Base-by-base conservation (phyloP, 2,888 invertebrate species). In the Rhynchonema sp. region DNA sequence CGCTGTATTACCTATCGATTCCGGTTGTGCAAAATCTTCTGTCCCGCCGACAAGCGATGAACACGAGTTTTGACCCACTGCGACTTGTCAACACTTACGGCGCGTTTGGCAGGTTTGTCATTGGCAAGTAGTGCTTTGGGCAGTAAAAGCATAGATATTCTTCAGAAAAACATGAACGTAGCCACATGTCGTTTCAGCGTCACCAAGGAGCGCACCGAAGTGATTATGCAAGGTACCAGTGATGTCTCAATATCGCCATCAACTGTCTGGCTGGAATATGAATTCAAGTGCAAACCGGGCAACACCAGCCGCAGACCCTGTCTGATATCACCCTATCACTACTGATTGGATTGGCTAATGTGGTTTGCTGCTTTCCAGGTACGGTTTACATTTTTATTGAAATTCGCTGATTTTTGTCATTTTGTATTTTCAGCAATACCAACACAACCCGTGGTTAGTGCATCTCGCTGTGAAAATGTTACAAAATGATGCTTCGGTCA, bases 251-350 rank as follows among this genome's bases (percentile, higher is more conserved):
- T 58, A 30, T 64, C 65, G 59, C 64, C 69, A 0, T 59, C 61
- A 20, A 67, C 74, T 2, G 63, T 65, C 30, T 76, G 76, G 76
- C 58, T 66, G 57, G 76, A 76, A 61, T 76, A 76, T 63, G 73
- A 76, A 62, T 76, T 76, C 65, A 74, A 75, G 60, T 76, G 76
- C 65, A 76, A 76, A 66, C 76, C 76, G n/a, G 75, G 76, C 1
- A 67, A 68, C 60, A 63, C 72, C 1, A 67, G 65, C 2, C 65
- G 71, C 23, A 61, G 69, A 22, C 76, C 76, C 26, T 76, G 76
- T 63, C 30, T 74, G 22, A 75, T 76, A 54, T 74, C 75, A 27
- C 76, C 76, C 2, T 76, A 75, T 63, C 76, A 76, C 65, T 76
- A 76, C 63, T 64, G 76, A 38, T 69, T 76, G 2, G 75, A 76